Base-by-base conservation (phyloP, 2,888 invertebrate genomes). In the Ichneumon xanthorius region DNA sequence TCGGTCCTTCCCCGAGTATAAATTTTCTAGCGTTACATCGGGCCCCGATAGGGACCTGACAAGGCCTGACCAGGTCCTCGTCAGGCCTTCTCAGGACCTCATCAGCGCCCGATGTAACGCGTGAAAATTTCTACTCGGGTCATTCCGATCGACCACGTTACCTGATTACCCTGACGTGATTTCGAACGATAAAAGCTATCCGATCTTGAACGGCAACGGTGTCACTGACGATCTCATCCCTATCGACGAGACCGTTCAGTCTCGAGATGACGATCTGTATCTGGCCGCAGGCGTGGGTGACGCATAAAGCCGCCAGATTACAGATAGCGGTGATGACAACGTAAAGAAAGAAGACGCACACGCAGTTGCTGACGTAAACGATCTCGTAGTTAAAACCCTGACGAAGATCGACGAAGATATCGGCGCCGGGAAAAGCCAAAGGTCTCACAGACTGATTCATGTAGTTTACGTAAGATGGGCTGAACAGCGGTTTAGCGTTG, bases 371-470 rank as follows among this genome's bases (percentile, higher is more conserved):
- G 16, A 53, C n/a, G 14, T 86, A 86, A 2, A 89, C 82, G 16
- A 90, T 81, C 55, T 90, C 88, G 50, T 88, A 90, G 11, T 83
- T 78, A n/a, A 88, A 89, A 19, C 82, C 87, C 26, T 33, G n/a
- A 9, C 67, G 83, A 6, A 84, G 19, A 58, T 90, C 84, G 16
- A 86, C 50, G 19, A 68, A 72, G 30, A 71, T 71, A 16, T 76
- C 77, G 50, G 75, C 71, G 7, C 82, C 76, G 5, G 83, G 86
- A 37, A 72, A 67, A 19, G 58, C 30, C 19, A 83, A 61, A 0
- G 82, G 79, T 84, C 79, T 80, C 0, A 80, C n/a, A 16, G 87
- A 14, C n/a, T 84, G 78, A 1, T 86, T 61, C 0, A 75, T 9
- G 1, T 86, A 70, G n/a, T 84, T 86, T 81, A 0, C 84, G 22